A percentile compares a stretch with the other conserved stretches of the same genome.
phyloP scores from a whole-genome alignment of 2,888 invertebrate species.

The Lamellibrachia satsuma region DNA sequence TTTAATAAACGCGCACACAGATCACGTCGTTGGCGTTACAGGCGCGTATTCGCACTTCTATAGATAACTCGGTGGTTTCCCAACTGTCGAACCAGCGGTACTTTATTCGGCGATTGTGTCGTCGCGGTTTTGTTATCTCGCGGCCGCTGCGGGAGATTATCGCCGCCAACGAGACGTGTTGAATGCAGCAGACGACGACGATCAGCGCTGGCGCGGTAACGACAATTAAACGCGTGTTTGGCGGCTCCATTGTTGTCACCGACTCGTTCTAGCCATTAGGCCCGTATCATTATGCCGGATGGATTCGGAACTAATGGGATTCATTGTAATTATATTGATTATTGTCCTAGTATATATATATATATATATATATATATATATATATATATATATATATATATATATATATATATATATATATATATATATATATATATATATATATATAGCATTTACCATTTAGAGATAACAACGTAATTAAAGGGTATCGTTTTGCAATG shows the following conservation, averaged over 20 bases:
- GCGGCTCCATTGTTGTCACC: not conserved
- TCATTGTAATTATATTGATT: not conserved
- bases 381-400: not conserved
- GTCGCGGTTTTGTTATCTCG: conserved; percentile 17
- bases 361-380: not conserved
- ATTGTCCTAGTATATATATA: conserved; percentile 2
- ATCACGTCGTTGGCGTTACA: not conserved
- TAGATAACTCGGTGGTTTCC: not conserved
- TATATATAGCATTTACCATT: not conserved
- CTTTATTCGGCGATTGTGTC: not conserved
- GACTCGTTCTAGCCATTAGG: not conserved
- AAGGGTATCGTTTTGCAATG: not conserved
- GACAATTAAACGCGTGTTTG: not conserved
- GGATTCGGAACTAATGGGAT: not conserved
- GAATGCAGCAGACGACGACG: not conserved
- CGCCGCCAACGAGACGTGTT: not conserved
- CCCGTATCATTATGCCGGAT: not conserved
- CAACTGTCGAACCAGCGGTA: not conserved
- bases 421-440: not conserved
- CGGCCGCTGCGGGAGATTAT: conserved; percentile 4
- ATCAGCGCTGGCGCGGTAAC: not conserved
- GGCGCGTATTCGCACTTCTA: not conserved
- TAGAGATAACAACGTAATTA: not conserved
- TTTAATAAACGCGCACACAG: not conserved
- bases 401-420: not conserved